Percentiles rank a stretch among this genome's conserved stretches.
These are phyloP conservation scores for Conus canariensis DNA, from an alignment of 2,888 invertebrate species.

Conservation along the genomic window DNA sequence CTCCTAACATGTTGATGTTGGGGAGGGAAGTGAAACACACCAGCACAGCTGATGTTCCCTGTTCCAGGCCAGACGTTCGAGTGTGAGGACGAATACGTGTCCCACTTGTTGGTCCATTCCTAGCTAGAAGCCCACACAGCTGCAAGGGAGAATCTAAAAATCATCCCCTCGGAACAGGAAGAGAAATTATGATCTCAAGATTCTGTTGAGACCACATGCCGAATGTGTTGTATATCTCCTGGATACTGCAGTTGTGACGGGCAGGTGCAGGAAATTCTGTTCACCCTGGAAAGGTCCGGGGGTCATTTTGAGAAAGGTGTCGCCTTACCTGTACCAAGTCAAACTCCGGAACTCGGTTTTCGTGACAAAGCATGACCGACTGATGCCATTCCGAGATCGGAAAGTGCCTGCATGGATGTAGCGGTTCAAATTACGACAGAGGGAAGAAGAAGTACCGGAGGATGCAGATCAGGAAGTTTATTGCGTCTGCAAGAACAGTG, in stretches of 20 bases:
- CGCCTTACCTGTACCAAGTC: slow-evolving; percentile 43
- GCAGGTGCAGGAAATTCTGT: slow-evolving; percentile 45
- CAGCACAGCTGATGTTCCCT: background rate
- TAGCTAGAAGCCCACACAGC: background rate
- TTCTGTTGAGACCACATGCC: background rate
- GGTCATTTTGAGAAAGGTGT: slow-evolving; percentile 45
- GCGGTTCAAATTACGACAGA: background rate
- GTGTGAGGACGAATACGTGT: too few relatives aligned
- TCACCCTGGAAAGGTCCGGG: slow-evolving; percentile 51
- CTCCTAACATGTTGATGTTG: slow-evolving; percentile 49
- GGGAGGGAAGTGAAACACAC: slow-evolving; percentile 35
- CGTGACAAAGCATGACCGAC: background rate
- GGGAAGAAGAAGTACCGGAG: background rate
- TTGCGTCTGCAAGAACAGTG: background rate
- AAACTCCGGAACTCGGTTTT: background rate
- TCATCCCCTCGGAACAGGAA: background rate
- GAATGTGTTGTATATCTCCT: background rate
- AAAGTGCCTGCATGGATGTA: background rate
- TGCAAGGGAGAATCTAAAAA: background rate
- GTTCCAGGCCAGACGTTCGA: too few relatives aligned
- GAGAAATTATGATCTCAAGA: background rate
- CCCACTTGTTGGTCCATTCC: too few relatives aligned
- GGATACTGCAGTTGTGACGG: slow-evolving; percentile 44
- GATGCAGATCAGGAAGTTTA: background rate
- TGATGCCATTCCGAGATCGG: background rate